phyloP scores from a whole-genome alignment of 2,888 invertebrate species.

The Apamea sordens region DNA sequence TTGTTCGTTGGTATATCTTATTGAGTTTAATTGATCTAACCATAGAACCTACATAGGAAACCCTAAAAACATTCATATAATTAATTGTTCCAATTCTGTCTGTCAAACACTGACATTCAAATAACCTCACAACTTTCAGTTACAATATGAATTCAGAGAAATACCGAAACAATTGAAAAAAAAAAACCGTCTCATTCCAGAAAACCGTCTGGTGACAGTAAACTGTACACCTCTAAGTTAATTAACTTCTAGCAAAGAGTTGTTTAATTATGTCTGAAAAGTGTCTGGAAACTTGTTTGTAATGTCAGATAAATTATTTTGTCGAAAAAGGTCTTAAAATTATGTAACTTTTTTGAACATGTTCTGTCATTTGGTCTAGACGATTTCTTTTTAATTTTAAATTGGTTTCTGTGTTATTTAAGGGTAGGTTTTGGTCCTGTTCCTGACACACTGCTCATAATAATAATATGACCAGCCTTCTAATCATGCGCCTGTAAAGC shows the following conservation, averaged over 20 bases:
- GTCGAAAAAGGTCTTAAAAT: background rate
- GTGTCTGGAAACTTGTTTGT: slow-evolving; percentile 33
- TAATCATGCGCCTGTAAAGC: background rate
- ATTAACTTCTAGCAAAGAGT: slow-evolving; percentile 28
- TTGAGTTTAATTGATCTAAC: background rate
- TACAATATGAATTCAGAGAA: slow-evolving; percentile 3
- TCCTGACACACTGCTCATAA: background rate
- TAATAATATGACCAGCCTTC: background rate
- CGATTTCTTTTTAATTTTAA: background rate
- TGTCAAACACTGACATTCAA: background rate
- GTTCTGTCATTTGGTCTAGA: background rate
- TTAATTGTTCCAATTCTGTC: background rate
- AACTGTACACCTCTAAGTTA: slow-evolving; percentile 21
- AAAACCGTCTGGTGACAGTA: slow-evolving; percentile 23
- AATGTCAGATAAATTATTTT: slow-evolving; percentile 10
- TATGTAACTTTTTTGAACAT: background rate
- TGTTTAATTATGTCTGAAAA: slow-evolving; percentile 43
- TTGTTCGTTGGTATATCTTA: too few relatives aligned
- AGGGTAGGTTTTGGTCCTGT: background rate
- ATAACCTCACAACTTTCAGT: background rate
- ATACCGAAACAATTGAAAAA: slow-evolving; percentile 10
- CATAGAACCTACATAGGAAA: background rate
- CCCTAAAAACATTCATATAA: background rate
- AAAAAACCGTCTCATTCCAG: slow-evolving; percentile 19
- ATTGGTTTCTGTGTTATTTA: background rate